Evolutionary conservation across 2,113 vertebrate species (phyloP), one percentile per base, ranked within the genome.

Genomic region (Callithrix jacchus): DNA sequence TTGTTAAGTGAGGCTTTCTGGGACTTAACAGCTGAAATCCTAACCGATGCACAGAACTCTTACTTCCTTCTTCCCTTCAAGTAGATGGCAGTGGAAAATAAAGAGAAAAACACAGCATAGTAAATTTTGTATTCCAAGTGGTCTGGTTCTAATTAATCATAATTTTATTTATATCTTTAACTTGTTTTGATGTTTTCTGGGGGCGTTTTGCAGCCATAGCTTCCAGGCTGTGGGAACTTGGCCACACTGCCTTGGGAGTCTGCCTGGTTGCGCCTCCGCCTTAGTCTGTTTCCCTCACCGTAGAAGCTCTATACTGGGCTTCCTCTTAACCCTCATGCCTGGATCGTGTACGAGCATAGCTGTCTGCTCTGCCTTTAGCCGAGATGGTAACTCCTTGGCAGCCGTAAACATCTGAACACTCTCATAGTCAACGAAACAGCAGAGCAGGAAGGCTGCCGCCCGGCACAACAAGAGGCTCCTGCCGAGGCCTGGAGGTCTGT

Each of bases 381-480:
- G 0, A n/a, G 58, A 12, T 20, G 16, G 12, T 16, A 2, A 71
- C 42, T 30, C 11, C 20, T 1, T 4, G 4, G 42, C 30, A 9
- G 16, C 47, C 0, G 0, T 2, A 12, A 56, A 17, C 70, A 21
- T 3, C 9, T 2, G 3, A 37, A 40, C 52, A 2, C 1, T 35
- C 25, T 47, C 58, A 32, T 23, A 30, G 23, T 23, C 70, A 32
- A 4, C 13, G 4, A 5, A 16, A 79, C 13, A 13, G 11, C 37
- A 35, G 4, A 2, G 45, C 6, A 1, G 12, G 66, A 18, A 0
- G 1, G 30, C 6, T 1, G 9, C 6, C 27, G 47, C 54, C 58
- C 3, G 27, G 0, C 10, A 20, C 2, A 1, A 6, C 1, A 9
- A 17, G 21, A 52, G 56, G 30, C 30, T 45, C 14, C 6, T 8